A percentile compares a stretch with the other conserved stretches of the same genome.
Conservation (phyloP, 2,113 vertebrate species). For the Bagarius yarrelli region DNA sequence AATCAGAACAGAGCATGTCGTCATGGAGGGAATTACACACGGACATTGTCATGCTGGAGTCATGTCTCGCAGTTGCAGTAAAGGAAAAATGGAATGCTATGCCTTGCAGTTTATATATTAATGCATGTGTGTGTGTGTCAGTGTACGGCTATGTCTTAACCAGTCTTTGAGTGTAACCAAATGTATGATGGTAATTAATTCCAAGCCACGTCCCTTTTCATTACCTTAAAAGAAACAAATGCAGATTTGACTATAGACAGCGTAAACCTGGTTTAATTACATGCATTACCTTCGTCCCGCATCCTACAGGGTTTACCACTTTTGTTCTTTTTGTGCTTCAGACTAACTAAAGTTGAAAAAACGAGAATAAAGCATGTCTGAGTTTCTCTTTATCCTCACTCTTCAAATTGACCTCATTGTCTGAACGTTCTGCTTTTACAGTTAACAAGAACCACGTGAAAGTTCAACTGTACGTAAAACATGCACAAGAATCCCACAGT, state of each 20-base stretch:
- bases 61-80: too few species aligned
- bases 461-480: slow-evolving; percentile 21
- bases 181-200: slow-evolving; percentile 48
- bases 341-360: background rate
- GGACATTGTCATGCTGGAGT: too few species aligned
- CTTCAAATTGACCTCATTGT: background rate
- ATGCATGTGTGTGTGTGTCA: too few species aligned
- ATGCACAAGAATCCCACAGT: slow-evolving; percentile 39
- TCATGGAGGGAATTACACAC: too few species aligned
- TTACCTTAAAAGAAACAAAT: slow-evolving; percentile 42
- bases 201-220: slow-evolving; percentile 13
- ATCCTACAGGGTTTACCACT: background rate
- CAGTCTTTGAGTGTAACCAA: slow-evolving; percentile 38
- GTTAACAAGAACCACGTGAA: background rate
- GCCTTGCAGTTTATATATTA: too few species aligned
- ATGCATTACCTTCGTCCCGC: slow-evolving; percentile 32
- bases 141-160: background rate
- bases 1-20: too few species aligned
- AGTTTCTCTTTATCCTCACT: background rate
- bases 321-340: background rate
- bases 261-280: slow-evolving; percentile 55
- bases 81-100: too few species aligned
- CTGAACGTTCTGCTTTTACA: background rate
- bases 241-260: slow-evolving; percentile 56
- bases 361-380: background rate